phyloP scores from a whole-genome alignment of 1,140 invertebrate species.

The Halotydeus destructor region DNA sequence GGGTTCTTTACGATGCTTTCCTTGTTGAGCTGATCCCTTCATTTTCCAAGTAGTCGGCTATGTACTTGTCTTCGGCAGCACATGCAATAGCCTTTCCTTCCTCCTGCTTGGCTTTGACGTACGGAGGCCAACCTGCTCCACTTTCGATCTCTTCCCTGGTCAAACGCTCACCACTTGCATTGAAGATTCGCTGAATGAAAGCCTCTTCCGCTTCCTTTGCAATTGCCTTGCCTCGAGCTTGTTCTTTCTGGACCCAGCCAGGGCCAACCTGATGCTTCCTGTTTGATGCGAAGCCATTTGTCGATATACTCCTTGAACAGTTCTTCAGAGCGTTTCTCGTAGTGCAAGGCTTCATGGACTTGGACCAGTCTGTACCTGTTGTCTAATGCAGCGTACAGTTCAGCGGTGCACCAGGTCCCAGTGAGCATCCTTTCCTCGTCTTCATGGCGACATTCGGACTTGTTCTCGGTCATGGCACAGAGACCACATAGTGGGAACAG shows the following conservation, averaged over 20 bases:
- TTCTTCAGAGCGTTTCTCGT: background rate
- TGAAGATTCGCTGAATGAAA: too few species aligned
- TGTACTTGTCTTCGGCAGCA: constrained; percentile 20
- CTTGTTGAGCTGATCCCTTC: constrained; percentile 23
- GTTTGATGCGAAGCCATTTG: constrained; percentile 9
- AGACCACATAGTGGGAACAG: constrained; percentile 17
- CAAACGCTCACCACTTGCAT: too few species aligned
- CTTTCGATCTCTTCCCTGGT: too few species aligned
- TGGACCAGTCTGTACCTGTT: background rate
- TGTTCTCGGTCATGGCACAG: constrained; percentile 9
- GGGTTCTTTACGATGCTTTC: constrained; percentile 22
- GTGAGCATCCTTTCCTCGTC: constrained; percentile 19
- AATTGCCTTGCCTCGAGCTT: too few species aligned
- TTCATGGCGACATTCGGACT: constrained; percentile 17
- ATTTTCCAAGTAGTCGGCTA: constrained; percentile 20
- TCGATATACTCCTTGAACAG: background rate
- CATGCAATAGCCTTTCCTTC: too few species aligned
- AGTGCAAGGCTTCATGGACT: background rate
- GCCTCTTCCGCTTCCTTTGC: too few species aligned
- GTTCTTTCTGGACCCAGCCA: constrained; percentile 17
- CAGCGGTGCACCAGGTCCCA: constrained; percentile 20
- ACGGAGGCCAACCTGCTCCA: too few species aligned
- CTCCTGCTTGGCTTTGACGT: too few species aligned
- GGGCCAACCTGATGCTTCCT: constrained; percentile 17
- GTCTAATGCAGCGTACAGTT: background rate